A percentile compares a stretch with the other conserved stretches of the same genome.
These are phyloP conservation scores for Gandaritis pyraliata DNA, from an alignment of 2,888 invertebrate species.

Conservation along the genomic window DNA sequence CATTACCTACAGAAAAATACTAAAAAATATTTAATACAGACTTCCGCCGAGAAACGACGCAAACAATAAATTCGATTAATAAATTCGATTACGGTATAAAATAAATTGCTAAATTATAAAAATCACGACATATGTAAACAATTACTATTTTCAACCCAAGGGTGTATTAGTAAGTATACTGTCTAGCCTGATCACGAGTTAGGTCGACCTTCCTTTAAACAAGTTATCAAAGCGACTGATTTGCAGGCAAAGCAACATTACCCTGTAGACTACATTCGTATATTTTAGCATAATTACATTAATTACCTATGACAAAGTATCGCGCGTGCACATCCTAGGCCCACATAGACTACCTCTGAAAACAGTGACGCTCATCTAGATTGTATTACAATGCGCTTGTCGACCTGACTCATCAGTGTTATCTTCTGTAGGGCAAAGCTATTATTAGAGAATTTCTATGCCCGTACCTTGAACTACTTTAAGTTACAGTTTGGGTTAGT, in stretches of 20 bases:
- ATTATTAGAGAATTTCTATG: conserved; percentile 23
- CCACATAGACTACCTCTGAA: conserved; percentile 2
- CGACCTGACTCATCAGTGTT: conserved; percentile 30
- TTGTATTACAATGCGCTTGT: conserved; percentile 11
- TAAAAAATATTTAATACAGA: too few species aligned
- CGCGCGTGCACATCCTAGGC: too few species aligned
- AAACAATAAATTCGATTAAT: too few species aligned
- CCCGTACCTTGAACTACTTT: conserved; percentile 21
- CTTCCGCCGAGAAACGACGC: too few species aligned
- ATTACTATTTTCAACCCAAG: too few species aligned
- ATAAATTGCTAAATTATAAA: too few species aligned
- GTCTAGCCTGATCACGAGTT: not conserved
- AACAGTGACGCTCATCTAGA: conserved; percentile 11
- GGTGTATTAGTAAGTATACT: too few species aligned
- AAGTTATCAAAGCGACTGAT: not conserved
- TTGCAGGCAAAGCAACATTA: not conserved
- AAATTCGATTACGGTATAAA: too few species aligned
- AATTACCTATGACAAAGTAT: too few species aligned
- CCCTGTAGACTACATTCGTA: not conserved
- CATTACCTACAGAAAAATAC: too few species aligned
- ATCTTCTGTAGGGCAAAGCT: conserved; percentile 38
- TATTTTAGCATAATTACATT: not conserved
- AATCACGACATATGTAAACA: too few species aligned
- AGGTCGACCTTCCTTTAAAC: not conserved
- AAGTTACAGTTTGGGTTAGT: not conserved